Evolutionary conservation across 2,113 vertebrate genomes (phyloP), one percentile per base, ranked within the genome.

Genomic region (Pituophis catenifer): DNA sequence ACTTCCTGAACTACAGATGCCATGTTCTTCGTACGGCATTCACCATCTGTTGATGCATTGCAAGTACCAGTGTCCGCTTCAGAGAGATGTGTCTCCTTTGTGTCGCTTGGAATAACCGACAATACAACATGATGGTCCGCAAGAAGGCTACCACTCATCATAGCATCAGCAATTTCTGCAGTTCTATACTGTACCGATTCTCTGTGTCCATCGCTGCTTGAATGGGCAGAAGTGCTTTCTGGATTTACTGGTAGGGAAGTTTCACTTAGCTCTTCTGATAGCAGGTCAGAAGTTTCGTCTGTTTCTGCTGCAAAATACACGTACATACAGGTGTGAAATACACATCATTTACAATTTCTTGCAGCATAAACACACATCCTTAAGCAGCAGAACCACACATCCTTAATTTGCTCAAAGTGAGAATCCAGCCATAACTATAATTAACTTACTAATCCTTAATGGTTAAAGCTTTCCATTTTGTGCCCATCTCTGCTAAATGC

Each of bases 121-220:
- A 99, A 94, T 2, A 98, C 95, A 21, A 97, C 97, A 4, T 97
- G 94, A 92, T 95, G 96, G 11, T 98, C 94, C 0, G 97, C 95
- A 0, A 95, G 92, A 0, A 88, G 1, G 23, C 97, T 98, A 0
- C 97, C 97, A 38, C 98, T 97, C 98, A 98, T 97, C 95, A 98
- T 97, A 0, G 98, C 98, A 57, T 98, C 98, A 0, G 98, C 98
- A 0, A 98, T 98, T 95, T 98, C 98, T 0, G 98, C 98, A 0
- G 97, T 98, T 90, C 97, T 97, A 91, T 98, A 98, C 96, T 97
- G 98, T 89, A 93, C 90, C 7, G 81, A 65, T 7, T 75, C 95
- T 52, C 55, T 65, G 1, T 11, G 86, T 29, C 53, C 44, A 48
- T 96, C 93, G 52, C 90, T 58, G 21, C 57, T 62, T 85, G 26